phyloP scores from a whole-genome alignment of 2,113 vertebrate genomes.

The Edolisoma coerulescens region DNA sequence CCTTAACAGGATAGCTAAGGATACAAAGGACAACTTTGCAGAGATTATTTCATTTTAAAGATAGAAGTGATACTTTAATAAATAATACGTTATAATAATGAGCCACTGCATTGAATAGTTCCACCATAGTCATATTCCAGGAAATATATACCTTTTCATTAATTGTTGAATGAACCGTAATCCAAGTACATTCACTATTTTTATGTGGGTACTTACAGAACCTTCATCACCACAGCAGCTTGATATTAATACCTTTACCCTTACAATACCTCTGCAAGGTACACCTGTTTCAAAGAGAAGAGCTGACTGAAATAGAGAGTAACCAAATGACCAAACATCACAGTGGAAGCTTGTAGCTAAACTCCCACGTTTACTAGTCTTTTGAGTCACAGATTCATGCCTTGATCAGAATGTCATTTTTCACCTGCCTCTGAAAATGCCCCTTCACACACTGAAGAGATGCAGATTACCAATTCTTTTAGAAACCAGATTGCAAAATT shows the following conservation, averaged over 20 bases:
- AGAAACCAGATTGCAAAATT: not conserved
- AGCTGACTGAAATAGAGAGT: not conserved
- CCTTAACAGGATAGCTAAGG: not conserved
- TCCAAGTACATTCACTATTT: not conserved
- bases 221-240: not conserved
- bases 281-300: not conserved
- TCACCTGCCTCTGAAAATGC: not conserved
- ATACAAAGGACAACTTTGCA: not conserved
- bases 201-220: not conserved
- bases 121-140: not conserved
- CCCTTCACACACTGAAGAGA: not conserved
- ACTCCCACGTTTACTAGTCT: not conserved
- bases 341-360: not conserved
- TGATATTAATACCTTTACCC: not conserved
- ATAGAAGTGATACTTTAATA: not conserved
- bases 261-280: not conserved
- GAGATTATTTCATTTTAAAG: not conserved
- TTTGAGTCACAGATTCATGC: not conserved
- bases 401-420: not conserved
- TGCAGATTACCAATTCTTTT: not conserved
- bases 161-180: not conserved
- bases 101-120: not conserved
- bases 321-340: not conserved
- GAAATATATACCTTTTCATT: not conserved
- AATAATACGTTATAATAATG: not conserved